These are phyloP conservation scores for Accipiter virgatus DNA, from an alignment of 2,113 vertebrate genomes.

Conservation along the genomic window DNA sequence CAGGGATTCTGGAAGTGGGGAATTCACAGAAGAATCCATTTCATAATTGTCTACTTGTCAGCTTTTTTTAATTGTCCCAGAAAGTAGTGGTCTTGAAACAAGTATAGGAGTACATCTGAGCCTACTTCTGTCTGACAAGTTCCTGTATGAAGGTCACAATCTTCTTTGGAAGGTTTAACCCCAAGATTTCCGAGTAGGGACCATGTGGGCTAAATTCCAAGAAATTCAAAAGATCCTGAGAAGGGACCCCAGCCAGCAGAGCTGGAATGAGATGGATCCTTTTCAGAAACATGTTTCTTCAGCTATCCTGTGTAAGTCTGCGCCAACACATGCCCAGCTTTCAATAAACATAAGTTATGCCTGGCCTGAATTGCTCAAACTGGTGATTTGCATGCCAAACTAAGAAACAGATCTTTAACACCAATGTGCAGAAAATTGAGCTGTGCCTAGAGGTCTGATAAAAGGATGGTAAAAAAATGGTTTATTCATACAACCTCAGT, in stretches of 20 bases:
- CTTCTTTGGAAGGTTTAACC: neutral
- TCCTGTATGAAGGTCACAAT: neutral
- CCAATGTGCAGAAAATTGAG: too few species aligned
- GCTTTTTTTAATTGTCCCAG: neutral
- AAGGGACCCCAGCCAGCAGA: neutral
- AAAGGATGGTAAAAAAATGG: neutral
- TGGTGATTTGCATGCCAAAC: neutral
- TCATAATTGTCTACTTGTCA: neutral
- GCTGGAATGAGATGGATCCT: neutral
- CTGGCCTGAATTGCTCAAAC: neutral
- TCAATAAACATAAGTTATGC: neutral
- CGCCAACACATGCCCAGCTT: neutral
- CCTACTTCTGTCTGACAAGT: neutral
- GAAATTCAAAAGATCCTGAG: neutral
- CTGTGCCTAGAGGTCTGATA: neutral
- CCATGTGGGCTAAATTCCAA: neutral
- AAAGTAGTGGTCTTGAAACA: neutral
- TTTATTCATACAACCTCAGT: neutral
- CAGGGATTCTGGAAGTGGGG: neutral
- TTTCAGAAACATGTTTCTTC: neutral
- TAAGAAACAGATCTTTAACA: neutral
- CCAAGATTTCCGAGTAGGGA: neutral
- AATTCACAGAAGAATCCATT: neutral
- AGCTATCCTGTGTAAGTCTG: neutral
- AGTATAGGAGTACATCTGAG: neutral